Percentiles rank a stretch among this genome's conserved stretches.
These are phyloP conservation scores for Schizopygopsis malacanthus DNA, from an alignment of 2,797 vertebrate genomes.

Conservation along the genomic window DNA sequence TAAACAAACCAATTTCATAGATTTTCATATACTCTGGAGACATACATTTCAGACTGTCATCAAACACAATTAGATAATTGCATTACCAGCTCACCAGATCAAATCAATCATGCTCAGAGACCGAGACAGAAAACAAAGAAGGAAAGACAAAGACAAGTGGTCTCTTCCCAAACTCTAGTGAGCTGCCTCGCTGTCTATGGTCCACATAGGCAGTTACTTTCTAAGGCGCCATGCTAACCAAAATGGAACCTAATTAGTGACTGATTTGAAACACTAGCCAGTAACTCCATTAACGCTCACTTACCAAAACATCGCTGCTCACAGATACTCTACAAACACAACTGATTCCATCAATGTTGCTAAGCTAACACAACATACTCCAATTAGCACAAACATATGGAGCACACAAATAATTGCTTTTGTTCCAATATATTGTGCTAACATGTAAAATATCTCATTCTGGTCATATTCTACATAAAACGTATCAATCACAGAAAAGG, in stretches of 20 bases:
- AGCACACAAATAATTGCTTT: neutral
- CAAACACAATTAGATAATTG: slow-evolving; percentile 43
- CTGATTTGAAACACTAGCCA: slow-evolving; percentile 12
- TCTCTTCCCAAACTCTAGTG: neutral
- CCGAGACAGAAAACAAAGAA: slow-evolving; percentile 10
- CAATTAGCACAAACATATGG: neutral
- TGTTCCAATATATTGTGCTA: neutral
- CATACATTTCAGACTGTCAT: slow-evolving; percentile 34
- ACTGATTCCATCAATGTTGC: neutral
- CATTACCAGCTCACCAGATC: slow-evolving; percentile 42
- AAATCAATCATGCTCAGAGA: slow-evolving; percentile 43
- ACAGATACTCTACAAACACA: neutral
- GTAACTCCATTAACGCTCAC: slow-evolving; percentile 13
- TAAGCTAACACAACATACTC: neutral
- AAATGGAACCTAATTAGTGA: neutral
- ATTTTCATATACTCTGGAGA: slow-evolving; percentile 20
- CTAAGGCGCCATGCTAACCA: neutral
- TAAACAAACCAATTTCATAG: slow-evolving; percentile 28
- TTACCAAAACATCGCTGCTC: neutral
- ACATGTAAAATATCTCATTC: neutral
- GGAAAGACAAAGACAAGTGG: slow-evolving; percentile 2
- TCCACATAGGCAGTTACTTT: neutral
- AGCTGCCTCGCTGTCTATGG: neutral
- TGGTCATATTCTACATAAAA: neutral
- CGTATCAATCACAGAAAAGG: neutral